Percentiles rank a stretch among this genome's conserved stretches.
These are phyloP conservation scores for Prorops nasuta DNA, from an alignment of 1,140 invertebrate species.

Conservation along the genomic window DNA sequence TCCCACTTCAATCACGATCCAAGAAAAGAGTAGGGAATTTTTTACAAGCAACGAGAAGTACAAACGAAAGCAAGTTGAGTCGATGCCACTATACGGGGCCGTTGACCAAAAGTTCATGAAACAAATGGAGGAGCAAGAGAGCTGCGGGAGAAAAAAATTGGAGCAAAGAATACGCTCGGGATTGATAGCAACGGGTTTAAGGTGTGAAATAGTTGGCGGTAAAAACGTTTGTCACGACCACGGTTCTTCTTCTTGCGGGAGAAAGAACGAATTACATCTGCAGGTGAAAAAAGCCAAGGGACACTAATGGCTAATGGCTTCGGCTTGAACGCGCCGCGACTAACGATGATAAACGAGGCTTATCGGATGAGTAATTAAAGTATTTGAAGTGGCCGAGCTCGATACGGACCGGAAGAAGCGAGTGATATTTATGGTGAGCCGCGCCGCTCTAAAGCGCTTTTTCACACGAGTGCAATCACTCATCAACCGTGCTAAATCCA, in stretches of 20 bases:
- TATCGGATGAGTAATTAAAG: constrained; percentile 32
- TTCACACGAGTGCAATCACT: constrained; percentile 19
- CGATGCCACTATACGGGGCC: too few species aligned
- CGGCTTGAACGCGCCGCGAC: constrained; percentile 11
- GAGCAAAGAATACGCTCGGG: too few species aligned
- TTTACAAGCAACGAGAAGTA: too few species aligned
- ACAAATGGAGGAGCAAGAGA: too few species aligned
- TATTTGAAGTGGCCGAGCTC: constrained; percentile 22
- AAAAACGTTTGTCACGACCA: background rate
- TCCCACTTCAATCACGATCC: too few species aligned
- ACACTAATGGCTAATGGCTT: constrained; percentile 27
- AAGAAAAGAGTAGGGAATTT: too few species aligned
- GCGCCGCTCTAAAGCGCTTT: constrained; percentile 4
- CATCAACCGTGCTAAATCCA: too few species aligned
- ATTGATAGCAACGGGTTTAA: too few species aligned
- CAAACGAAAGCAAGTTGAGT: too few species aligned
- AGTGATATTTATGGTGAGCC: constrained; percentile 26
- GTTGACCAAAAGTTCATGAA: too few species aligned
- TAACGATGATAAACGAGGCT: constrained; percentile 37
- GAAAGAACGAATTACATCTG: constrained; percentile 15
- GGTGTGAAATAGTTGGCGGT: too few species aligned
- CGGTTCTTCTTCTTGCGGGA: background rate
- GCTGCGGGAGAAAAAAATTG: too few species aligned
- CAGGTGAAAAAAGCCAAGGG: background rate
- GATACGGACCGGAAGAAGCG: background rate